A percentile compares a stretch with the other conserved stretches of the same genome.
Conservation (phyloP, 2,113 vertebrate species). For the Bucco capensis region DNA sequence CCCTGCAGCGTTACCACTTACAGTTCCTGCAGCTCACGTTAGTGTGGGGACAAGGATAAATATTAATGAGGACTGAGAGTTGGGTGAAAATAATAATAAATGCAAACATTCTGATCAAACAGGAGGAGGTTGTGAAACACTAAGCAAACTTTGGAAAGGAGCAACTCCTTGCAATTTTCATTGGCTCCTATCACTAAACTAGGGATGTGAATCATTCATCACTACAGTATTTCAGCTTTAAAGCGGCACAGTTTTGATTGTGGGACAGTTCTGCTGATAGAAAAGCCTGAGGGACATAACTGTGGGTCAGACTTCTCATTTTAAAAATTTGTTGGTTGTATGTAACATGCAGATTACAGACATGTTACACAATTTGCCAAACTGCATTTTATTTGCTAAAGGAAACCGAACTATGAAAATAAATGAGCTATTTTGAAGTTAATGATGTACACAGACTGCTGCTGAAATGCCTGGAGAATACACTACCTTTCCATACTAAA, state of each 20-base stretch:
- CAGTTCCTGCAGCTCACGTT: neutral
- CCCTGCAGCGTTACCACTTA: neutral
- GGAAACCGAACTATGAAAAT: neutral
- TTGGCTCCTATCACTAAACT: neutral
- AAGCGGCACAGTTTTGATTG: neutral
- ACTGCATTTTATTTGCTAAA: neutral
- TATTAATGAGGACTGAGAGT: neutral
- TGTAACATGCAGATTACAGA: neutral
- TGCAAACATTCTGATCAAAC: conserved; percentile 24
- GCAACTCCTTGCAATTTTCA: neutral
- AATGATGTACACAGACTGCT: neutral
- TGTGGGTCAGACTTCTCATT: neutral
- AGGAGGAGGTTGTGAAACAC: neutral
- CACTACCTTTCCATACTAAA: neutral
- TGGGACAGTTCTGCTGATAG: neutral
- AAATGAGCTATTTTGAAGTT: neutral
- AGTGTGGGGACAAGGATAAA: neutral
- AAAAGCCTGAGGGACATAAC: neutral
- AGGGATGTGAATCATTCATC: neutral
- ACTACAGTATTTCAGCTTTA: neutral
- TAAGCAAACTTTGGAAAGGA: neutral
- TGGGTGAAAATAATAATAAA: conserved; percentile 35
- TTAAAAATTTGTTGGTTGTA: neutral
- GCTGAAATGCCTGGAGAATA: neutral
- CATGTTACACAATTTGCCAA: neutral